These are phyloP conservation scores for Deroplatys truncata DNA, from an alignment of 2,888 invertebrate genomes.

Conservation along the genomic window DNA sequence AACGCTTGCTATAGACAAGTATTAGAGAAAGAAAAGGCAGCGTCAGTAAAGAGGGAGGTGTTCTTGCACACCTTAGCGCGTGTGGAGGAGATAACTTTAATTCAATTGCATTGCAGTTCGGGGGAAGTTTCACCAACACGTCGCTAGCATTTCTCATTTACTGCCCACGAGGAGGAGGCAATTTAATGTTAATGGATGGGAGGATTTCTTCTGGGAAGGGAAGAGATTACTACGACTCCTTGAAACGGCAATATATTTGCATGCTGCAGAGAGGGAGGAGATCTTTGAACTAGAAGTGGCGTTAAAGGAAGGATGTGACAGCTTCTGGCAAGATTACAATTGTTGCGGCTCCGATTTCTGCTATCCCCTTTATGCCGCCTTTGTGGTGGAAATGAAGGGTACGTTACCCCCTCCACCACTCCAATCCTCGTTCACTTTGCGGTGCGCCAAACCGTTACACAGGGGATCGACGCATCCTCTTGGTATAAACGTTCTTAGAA, in stretches of 20 bases:
- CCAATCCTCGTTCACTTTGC: neutral
- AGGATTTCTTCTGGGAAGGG: too few relatives aligned
- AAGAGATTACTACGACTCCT: too few relatives aligned
- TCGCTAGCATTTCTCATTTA: too few relatives aligned
- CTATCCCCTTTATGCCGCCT: neutral
- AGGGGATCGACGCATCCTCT: neutral
- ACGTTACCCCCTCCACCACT: too few relatives aligned
- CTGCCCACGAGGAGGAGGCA: neutral
- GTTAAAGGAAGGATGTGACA: constrained; percentile 1
- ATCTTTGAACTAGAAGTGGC: too few relatives aligned
- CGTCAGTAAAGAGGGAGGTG: too few relatives aligned
- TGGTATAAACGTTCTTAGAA: neutral
- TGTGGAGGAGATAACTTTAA: neutral
- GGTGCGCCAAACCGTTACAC: neutral
- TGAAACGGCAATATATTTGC: too few relatives aligned
- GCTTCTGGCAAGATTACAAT: neutral
- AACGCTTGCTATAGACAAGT: too few relatives aligned
- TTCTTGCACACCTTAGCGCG: too few relatives aligned
- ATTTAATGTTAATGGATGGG: neutral
- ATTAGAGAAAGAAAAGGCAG: too few relatives aligned
- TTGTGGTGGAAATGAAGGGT: constrained; percentile 12
- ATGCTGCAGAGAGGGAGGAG: too few relatives aligned
- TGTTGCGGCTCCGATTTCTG: neutral
- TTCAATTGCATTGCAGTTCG: neutral
- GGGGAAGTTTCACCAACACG: neutral